Percentiles rank a stretch among this genome's conserved stretches.
Conservation (phyloP, 2,888 invertebrate genomes). For the Pherbina coryleti region DNA sequence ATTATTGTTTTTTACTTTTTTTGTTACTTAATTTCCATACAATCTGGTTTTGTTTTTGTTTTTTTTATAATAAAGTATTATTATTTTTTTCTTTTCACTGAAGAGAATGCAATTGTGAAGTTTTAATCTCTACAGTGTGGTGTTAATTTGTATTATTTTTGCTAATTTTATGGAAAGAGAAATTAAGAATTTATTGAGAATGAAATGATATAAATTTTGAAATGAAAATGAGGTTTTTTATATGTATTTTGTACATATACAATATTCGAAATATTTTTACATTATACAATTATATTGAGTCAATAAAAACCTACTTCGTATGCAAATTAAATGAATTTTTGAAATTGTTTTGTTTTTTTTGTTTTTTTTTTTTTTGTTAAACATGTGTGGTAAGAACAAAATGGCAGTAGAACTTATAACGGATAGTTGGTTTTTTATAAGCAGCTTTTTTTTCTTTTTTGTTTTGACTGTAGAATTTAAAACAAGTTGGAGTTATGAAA, state of each 20-base stretch:
- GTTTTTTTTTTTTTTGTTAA: not conserved
- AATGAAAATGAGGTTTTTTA: slow-evolving; percentile 15
- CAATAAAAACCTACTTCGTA: not conserved
- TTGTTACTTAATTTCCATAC: slow-evolving; percentile 25
- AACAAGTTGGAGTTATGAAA: not conserved
- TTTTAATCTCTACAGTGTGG: slow-evolving; percentile 18
- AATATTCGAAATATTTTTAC: slow-evolving; percentile 3
- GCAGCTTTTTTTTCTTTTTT: not conserved
- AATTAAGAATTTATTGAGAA: not conserved
- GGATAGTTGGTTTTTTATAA: not conserved
- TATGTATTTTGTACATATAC: slow-evolving; percentile 3
- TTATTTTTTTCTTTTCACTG: slow-evolving; percentile 9
- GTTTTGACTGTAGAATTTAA: not conserved
- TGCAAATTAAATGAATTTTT: not conserved
- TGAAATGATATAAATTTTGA: not conserved
- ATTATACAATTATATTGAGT: not conserved
- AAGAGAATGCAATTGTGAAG: slow-evolving; percentile 7
- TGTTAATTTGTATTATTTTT: not conserved
- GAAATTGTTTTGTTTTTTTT: not conserved
- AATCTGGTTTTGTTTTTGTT: slow-evolving; percentile 9
- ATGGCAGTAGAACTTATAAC: slow-evolving; percentile 5
- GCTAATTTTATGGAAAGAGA: slow-evolving; percentile 16
- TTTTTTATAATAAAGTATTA: slow-evolving; percentile 17
- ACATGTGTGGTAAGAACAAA: slow-evolving; percentile 12
- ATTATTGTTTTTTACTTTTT: slow-evolving; percentile 9